phyloP scores from a whole-genome alignment of 2,888 invertebrate genomes.

The Asteroscopus sphinx region DNA sequence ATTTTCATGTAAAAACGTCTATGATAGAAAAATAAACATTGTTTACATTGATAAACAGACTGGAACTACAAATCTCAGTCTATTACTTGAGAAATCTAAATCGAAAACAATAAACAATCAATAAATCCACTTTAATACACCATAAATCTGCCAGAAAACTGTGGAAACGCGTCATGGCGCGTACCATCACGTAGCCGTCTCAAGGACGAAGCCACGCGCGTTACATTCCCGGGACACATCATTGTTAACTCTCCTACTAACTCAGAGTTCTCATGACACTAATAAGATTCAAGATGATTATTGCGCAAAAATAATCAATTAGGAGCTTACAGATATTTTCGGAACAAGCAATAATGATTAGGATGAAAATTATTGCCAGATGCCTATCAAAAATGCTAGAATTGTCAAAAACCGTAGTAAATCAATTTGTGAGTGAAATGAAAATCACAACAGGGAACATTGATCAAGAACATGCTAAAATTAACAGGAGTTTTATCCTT shows the following conservation, averaged over 20 bases:
- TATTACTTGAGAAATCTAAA: slow-evolving; percentile 63
- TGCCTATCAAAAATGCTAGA: slow-evolving; percentile 30
- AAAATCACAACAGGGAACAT: neutral
- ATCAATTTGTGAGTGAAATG: slow-evolving; percentile 19
- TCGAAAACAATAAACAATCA: slow-evolving; percentile 74
- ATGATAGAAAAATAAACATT: slow-evolving; percentile 44
- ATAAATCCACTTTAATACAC: slow-evolving; percentile 72
- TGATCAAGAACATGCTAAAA: slow-evolving; percentile 1
- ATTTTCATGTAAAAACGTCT: slow-evolving; percentile 13
- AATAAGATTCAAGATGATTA: slow-evolving; percentile 9
- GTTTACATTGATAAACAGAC: slow-evolving; percentile 49
- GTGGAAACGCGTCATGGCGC: slow-evolving; percentile 59
- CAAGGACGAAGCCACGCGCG: slow-evolving; percentile 56
- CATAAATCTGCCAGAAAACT: slow-evolving; percentile 70
- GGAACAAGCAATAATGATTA: slow-evolving; percentile 29
- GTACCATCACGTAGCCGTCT: slow-evolving; percentile 51
- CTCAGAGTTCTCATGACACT: slow-evolving; percentile 10
- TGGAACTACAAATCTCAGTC: slow-evolving; percentile 55
- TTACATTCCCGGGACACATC: slow-evolving; percentile 36
- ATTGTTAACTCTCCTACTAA: slow-evolving; percentile 31
- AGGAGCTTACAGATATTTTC: slow-evolving; percentile 29
- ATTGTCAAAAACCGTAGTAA: slow-evolving; percentile 22
- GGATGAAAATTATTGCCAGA: slow-evolving; percentile 36
- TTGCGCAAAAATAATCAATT: slow-evolving; percentile 17
- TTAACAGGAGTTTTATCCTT: slow-evolving; percentile 1